A percentile compares a stretch with the other conserved stretches of the same genome.
phyloP scores from a whole-genome alignment of 2,797 vertebrate genomes.

The Pseudochirops cupreus region DNA sequence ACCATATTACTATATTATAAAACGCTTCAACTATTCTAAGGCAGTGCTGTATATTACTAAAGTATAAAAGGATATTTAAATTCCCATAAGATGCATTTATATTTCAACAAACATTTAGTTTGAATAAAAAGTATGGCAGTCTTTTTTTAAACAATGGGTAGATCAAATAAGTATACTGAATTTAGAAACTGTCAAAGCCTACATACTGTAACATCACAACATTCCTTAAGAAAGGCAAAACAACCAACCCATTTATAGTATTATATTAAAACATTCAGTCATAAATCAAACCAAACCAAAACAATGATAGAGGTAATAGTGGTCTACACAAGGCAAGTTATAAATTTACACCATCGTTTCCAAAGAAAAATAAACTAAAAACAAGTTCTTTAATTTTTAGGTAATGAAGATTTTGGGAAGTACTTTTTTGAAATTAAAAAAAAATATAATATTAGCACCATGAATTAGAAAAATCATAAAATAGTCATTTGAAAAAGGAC shows the following conservation, averaged over 20 bases:
- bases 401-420: not conserved
- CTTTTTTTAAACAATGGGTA: not conserved
- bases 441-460: not conserved
- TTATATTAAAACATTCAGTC: not conserved
- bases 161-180: not conserved
- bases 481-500: not conserved
- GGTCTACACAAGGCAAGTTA: not conserved
- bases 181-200: not conserved
- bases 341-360: not conserved
- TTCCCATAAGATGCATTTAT: not conserved
- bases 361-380: not conserved
- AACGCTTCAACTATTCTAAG: conserved; percentile 53
- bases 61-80: not conserved
- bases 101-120: not conserved
- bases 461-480: not conserved
- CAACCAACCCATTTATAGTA: not conserved
- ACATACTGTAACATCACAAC: not conserved
- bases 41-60: conserved; percentile 45
- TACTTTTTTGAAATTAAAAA: not conserved
- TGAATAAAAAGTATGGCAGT: not conserved
- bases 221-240: not conserved
- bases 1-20: conserved; percentile 72
- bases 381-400: not conserved
- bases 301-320: not conserved
- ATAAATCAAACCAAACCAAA: not conserved